Percentiles rank a stretch among this genome's conserved stretches.
phyloP scores from a whole-genome alignment of 2,888 invertebrate genomes.

The Sarcophaga subvicina region DNA sequence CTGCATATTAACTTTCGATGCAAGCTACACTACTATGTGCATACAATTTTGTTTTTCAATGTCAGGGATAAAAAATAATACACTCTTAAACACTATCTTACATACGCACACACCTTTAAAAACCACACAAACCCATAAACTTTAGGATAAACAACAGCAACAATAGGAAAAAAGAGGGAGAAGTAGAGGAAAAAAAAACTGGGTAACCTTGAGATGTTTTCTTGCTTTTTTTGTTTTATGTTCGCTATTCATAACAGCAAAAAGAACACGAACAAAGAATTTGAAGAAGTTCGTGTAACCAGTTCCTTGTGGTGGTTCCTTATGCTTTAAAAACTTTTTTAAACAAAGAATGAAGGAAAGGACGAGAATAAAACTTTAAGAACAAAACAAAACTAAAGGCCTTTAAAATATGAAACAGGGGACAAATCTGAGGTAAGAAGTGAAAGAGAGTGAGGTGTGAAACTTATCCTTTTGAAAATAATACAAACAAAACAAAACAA shows the following conservation, averaged over 20 bases:
- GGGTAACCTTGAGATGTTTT: conserved; percentile 66
- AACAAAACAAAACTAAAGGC: conserved; percentile 18
- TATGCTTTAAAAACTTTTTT: not conserved
- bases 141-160: not conserved
- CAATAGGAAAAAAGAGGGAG: not conserved
- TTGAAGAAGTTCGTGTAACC: not conserved
- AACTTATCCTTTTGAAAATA: conserved; percentile 27
- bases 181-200: conserved; percentile 49
- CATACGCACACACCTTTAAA: conserved; percentile 16
- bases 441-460: not conserved
- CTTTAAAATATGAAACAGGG: conserved; percentile 7
- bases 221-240: not conserved
- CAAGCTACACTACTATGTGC: not conserved
- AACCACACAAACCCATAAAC: conserved; percentile 19
- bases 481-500: too few relatives aligned
- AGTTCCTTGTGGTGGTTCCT: not conserved
- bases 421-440: conserved; percentile 5
- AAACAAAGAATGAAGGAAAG: not conserved
- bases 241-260: not conserved
- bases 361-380: not conserved
- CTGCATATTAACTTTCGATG: not conserved
- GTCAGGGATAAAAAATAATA: conserved; percentile 58
- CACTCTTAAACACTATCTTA: conserved; percentile 28
- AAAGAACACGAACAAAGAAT: not conserved
- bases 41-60: conserved; percentile 45